Base-by-base conservation (phyloP, 64 coral and sea anemone genomes). In the Montipora sp. region DNA sequence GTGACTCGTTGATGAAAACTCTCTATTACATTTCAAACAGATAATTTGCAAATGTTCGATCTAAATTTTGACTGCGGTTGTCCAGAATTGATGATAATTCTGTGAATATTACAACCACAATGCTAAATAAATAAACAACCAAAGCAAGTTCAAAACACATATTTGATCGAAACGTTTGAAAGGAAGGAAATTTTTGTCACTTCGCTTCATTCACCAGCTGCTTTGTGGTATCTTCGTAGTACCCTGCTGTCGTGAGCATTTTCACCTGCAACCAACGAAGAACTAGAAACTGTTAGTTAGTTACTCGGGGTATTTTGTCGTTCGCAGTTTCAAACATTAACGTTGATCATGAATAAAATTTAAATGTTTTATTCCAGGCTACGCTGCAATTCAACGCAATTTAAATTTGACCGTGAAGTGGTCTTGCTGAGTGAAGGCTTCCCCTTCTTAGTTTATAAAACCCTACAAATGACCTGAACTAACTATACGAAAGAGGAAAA, bases 61-160 rank as follows among this genome's bases (percentile, higher is more conserved):
- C 65, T 71, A 71, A 71, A 85, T 85, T 48, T 15, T 13, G 16
- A 50, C 82, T 72, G 65, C 36, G 61, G 82, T 72, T 49, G 43
- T 22, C 3, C n/a, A 49, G 21, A 50, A 85, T n/a, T 50, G 82
- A 85, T 49, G 49, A 85, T 48, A n/a, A 84, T 6, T 57, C 11
- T 57, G 6, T 57, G 6, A 11, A 57, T 57, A 11, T 57, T 57
- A 57, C 66, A 21, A 68, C 81, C 81, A 68, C 45, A 69, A n/a
- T 68, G 44, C 24, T 44, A 84, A 66, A 83, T 65, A 68, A 83
- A 83, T 63, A 14, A 50, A 12, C 9, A 12, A 7, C 8, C 60
- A 63, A 49, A 22, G 65, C 61, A 5, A 85, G 45, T 70, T 12
- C 71, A 3, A 23, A 63, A 65, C 19, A 12, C n/a, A 70, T 2